These are phyloP conservation scores for Caenorhabditis latens DNA, from an alignment of 1,140 invertebrate species.

Conservation along the genomic window DNA sequence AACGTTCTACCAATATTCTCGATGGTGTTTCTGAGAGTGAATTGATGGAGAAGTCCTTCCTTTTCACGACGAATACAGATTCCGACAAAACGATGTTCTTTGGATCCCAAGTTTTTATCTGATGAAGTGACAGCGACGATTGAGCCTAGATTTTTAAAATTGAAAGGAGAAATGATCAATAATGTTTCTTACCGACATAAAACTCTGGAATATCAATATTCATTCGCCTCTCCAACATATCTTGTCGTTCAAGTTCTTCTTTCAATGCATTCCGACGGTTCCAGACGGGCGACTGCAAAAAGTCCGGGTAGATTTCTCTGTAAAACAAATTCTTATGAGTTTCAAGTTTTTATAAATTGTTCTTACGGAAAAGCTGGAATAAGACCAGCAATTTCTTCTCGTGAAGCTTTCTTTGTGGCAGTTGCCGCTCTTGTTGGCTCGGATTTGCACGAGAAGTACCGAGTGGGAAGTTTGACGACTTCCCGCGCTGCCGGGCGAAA, in stretches of 20 bases:
- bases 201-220: slow-evolving; percentile 94
- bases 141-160: slow-evolving; percentile 82
- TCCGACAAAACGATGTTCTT: slow-evolving; percentile 91
- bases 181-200: slow-evolving; percentile 87
- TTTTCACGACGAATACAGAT: slow-evolving; percentile 91
- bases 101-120: slow-evolving; percentile 88
- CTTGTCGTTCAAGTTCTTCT: slow-evolving; percentile 90
- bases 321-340: slow-evolving; percentile 39
- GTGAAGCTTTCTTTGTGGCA: neutral
- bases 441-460: slow-evolving; percentile 41
- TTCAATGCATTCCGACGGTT: slow-evolving; percentile 85
- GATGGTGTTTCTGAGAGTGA: slow-evolving; percentile 91
- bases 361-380: slow-evolving; percentile 57
- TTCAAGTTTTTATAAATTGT: no score
- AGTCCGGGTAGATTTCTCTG: slow-evolving; percentile 91
- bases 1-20: slow-evolving; percentile 84
- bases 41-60: slow-evolving; percentile 86
- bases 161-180: neutral
- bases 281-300: slow-evolving; percentile 88
- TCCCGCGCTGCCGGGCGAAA: slow-evolving; percentile 18
- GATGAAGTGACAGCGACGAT: slow-evolving; percentile 91
- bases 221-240: slow-evolving; percentile 89
- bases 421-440: slow-evolving; percentile 17
- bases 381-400: neutral
- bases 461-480: slow-evolving; percentile 14